These are phyloP conservation scores for Ferdinandea cuprea DNA, from an alignment of 2,888 invertebrate genomes.

Conservation along the genomic window DNA sequence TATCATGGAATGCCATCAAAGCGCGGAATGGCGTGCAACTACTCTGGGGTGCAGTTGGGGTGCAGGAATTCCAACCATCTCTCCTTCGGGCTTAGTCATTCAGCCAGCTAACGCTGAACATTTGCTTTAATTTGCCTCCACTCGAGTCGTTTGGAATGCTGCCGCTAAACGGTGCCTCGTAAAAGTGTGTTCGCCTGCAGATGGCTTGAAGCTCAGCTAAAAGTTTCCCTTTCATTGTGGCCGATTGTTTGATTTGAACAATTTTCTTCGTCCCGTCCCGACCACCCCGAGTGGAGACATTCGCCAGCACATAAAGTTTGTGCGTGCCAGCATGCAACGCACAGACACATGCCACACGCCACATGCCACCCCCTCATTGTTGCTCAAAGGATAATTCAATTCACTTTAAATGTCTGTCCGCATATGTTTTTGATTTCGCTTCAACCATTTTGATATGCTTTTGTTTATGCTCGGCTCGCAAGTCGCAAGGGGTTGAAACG, in stretches of 20 bases:
- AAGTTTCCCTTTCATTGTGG: conserved; percentile 66
- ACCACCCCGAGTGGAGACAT: conserved; percentile 28
- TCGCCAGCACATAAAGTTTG: conserved; percentile 13
- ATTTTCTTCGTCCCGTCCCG: conserved; percentile 32
- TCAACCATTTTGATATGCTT: conserved; percentile 22
- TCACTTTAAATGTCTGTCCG: conserved; percentile 67
- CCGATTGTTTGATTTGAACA: conserved; percentile 64
- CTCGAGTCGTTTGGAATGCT: conserved; percentile 39
- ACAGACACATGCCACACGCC: conserved; percentile 31
- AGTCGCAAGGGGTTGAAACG: conserved; percentile 49
- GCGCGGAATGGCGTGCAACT: conserved; percentile 56
- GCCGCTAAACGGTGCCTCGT: conserved; percentile 60
- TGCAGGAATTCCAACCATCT: conserved; percentile 50
- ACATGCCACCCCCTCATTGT: conserved; percentile 33
- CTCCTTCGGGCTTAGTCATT: conserved; percentile 48
- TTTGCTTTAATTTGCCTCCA: conserved; percentile 49
- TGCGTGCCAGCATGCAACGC: conserved; percentile 72
- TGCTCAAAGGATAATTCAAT: conserved; percentile 72
- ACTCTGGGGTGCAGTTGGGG: conserved; percentile 41
- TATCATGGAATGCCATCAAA: conserved; percentile 70
- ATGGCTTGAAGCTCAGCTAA: conserved; percentile 26
- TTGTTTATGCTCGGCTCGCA: conserved; percentile 48
- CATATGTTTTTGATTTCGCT: conserved; percentile 59
- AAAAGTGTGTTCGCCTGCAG: conserved; percentile 19
- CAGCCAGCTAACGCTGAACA: conserved; percentile 1